Base-by-base conservation (phyloP, 2,113 vertebrate genomes). In the Stegastes partitus region DNA sequence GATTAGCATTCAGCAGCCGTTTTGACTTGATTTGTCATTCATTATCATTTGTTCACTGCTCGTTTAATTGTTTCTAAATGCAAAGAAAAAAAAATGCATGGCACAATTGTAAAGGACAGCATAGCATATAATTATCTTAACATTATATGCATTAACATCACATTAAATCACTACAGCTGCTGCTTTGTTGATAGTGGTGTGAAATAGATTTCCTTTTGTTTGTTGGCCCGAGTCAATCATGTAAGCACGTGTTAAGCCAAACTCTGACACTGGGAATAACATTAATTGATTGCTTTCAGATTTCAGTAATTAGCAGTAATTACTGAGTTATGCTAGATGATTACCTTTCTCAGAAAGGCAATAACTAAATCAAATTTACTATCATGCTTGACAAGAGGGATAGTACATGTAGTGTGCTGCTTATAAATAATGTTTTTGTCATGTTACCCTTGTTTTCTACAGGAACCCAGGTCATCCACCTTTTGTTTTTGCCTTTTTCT, bases 301-400 rank as follows among this genome's bases (percentile, higher is more conserved):
- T 66, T 69, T 72, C 39, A 73, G 28, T 59, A 57, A 87, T 86
- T 47, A 68, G 51, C 55, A 59, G 54, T 79, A 83, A 79, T 77
- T 65, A 53, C 49, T 39, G 47, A 26, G 55, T 70, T 54, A 77
- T 82, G 42, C 34, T 62, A 42, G 23, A 70, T 82, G 16, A 81
- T 68, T 67, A 42, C 57, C 47, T 70, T 68, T 77, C n/a, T 66
- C 19, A 73, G 74, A 77, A 67, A 75, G n/a, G 23, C 11, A 56
- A 55, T 75, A 31, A 51, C 25, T 37, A 58, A 49, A 2, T 56
- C 44, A 2, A 61, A 39, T 65, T 65, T 37, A 26, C 44, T 19
- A 9, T 50, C 19, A 22, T 44, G 37, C 25, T 19, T 63, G 7
- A 22, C 22, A 61, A 28, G 57, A 61, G 51, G 15, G 9, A 26